Evolutionary conservation across 2,113 vertebrate genomes (phyloP).

Genomic region (Hyperoodon ampullatus): DNA sequence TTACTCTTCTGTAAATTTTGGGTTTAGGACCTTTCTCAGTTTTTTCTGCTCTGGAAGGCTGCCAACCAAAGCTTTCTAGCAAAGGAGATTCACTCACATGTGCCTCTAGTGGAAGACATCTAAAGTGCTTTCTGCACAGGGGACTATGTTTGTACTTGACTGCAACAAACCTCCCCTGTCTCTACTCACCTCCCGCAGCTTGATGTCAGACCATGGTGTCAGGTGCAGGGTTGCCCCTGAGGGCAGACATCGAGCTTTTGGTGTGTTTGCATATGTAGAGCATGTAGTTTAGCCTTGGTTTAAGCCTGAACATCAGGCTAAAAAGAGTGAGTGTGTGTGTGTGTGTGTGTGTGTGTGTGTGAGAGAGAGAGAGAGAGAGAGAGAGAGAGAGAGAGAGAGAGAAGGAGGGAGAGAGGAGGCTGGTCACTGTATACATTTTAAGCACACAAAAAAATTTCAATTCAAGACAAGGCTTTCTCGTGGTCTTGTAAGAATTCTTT

Average conservation of each 20-base stretch:
- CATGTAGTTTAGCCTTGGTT: background rate
- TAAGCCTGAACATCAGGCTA: background rate
- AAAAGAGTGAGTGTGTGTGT: background rate
- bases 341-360: background rate
- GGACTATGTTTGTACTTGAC: background rate
- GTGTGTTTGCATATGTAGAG: background rate
- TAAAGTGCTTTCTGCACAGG: background rate
- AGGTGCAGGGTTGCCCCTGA: background rate
- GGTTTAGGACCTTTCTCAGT: background rate
- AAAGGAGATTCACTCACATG: background rate
- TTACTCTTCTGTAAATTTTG: slow-evolving; percentile 4
- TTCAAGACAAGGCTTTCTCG: background rate
- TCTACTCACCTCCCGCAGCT: background rate
- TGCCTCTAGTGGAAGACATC: background rate
- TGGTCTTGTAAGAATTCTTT: background rate
- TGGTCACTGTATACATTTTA: background rate
- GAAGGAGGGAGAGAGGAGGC: background rate
- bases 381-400: background rate
- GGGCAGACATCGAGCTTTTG: background rate
- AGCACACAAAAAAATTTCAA: background rate
- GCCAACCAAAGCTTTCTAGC: background rate
- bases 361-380: background rate
- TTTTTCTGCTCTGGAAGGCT: background rate
- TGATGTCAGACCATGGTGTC: background rate
- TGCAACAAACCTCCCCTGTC: background rate